Evolutionary conservation across 2,113 vertebrate species (phyloP).

Genomic region (Piaya cayana): DNA sequence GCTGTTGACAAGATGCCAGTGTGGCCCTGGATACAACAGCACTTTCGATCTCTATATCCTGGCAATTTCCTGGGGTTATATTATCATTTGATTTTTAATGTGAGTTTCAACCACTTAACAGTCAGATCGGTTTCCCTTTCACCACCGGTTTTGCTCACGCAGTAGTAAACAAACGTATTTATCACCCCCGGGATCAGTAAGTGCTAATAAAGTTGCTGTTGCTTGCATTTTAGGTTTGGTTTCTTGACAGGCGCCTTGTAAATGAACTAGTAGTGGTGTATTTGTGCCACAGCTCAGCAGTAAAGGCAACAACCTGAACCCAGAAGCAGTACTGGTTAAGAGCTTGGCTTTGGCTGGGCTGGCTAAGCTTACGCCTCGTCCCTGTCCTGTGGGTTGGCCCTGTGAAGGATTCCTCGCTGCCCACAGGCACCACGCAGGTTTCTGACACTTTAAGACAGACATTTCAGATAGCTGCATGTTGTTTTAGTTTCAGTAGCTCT

Average conservation of each 20-base stretch:
- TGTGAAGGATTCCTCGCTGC: not conserved
- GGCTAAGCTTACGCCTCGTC: not conserved
- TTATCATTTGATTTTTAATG: constrained; percentile 52
- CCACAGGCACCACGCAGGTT: accelerated
- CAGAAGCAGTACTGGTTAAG: not conserved
- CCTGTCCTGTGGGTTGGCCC: not conserved
- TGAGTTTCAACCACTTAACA: constrained; percentile 50
- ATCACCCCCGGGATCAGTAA: constrained; percentile 72
- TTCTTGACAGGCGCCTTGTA: constrained; percentile 27
- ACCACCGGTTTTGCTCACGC: constrained; percentile 50
- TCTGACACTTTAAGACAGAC: not conserved
- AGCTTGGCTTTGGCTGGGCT: accelerated
- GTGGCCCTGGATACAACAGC: not conserved
- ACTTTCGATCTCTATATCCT: not conserved
- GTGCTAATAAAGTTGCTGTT: constrained; percentile 74
- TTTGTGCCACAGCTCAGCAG: constrained; percentile 2
- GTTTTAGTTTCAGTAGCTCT: not conserved
- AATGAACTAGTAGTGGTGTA: constrained; percentile 6
- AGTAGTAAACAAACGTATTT: constrained; percentile 76
- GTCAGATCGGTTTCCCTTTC: constrained; percentile 62
- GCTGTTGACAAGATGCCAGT: not conserved
- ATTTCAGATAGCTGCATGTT: not conserved
- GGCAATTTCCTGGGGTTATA: constrained; percentile 60
- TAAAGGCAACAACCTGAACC: not conserved
- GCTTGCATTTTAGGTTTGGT: constrained; percentile 66